These are phyloP conservation scores for Rotaria macrura DNA, from an alignment of 2,888 invertebrate species.

Conservation along the genomic window DNA sequence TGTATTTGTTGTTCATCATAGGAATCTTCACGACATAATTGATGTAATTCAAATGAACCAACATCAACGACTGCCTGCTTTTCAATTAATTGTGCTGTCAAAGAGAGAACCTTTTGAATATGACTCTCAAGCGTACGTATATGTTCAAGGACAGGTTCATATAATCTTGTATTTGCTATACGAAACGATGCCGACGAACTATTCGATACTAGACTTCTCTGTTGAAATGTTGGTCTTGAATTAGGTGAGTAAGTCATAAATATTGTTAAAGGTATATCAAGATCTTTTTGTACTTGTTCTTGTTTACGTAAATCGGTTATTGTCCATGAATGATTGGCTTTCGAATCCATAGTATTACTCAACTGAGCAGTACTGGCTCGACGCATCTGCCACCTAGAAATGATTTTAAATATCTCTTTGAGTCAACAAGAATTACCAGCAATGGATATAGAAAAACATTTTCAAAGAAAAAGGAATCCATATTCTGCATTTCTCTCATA, in stretches of 20 bases:
- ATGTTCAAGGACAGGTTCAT: not conserved
- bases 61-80: not conserved
- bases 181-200: not conserved
- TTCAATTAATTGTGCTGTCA: not conserved
- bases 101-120: not conserved
- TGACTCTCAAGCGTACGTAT: not conserved
- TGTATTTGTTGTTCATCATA: not conserved
- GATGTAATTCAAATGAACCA: not conserved
- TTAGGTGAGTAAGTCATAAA: not conserved
- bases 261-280: slow-evolving; percentile 1
- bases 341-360: not conserved
- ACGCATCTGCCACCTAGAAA: not conserved
- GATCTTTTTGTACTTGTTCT: not conserved
- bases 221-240: not conserved
- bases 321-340: not conserved
- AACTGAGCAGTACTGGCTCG: not conserved
- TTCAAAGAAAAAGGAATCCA: no score
- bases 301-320: not conserved
- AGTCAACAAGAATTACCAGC: no score
- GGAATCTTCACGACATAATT: not conserved
- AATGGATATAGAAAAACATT: no score
- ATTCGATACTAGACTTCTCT: not conserved
- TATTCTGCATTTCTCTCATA: no score
- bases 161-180: not conserved
- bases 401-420: no score